Conservation (phyloP, 2,888 invertebrate genomes). For the Pteria penguin region DNA sequence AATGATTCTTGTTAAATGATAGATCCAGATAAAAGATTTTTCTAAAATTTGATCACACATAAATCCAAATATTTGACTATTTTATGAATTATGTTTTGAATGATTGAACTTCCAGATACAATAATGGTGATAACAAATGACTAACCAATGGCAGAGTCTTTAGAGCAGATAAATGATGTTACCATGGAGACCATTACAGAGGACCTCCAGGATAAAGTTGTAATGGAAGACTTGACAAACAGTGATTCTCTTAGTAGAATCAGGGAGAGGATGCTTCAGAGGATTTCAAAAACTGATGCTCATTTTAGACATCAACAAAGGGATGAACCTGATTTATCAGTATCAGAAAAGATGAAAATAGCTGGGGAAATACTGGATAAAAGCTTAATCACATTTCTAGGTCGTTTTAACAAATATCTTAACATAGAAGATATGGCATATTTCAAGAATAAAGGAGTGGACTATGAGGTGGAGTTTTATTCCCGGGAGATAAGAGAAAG, state of each 20-base stretch:
- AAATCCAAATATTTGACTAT: no score
- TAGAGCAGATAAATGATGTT: no score
- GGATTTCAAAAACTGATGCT: constrained; percentile 84
- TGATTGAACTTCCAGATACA: no score
- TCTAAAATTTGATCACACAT: no score
- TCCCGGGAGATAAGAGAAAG: constrained; percentile 82
- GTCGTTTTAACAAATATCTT: constrained; percentile 88
- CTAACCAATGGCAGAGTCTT: no score
- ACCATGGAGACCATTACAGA: no score
- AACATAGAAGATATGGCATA: constrained; percentile 86
- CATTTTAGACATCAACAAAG: constrained; percentile 91
- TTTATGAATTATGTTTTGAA: no score
- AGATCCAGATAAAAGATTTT: no score
- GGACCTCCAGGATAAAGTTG: no score
- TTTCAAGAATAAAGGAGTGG: constrained; percentile 83
- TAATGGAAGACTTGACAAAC: no score
- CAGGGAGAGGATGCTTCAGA: constrained; percentile 82
- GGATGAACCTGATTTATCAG: constrained; percentile 87
- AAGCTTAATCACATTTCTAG: constrained; percentile 87
- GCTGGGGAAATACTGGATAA: constrained; percentile 85
- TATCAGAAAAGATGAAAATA: constrained; percentile 86
- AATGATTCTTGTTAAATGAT: no score
- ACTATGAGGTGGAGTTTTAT: constrained; percentile 85
- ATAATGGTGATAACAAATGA: no score
- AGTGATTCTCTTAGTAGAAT: constrained; percentile 32